Base-by-base conservation (phyloP, 2,888 invertebrate genomes). In the Mythimna lalbum region DNA sequence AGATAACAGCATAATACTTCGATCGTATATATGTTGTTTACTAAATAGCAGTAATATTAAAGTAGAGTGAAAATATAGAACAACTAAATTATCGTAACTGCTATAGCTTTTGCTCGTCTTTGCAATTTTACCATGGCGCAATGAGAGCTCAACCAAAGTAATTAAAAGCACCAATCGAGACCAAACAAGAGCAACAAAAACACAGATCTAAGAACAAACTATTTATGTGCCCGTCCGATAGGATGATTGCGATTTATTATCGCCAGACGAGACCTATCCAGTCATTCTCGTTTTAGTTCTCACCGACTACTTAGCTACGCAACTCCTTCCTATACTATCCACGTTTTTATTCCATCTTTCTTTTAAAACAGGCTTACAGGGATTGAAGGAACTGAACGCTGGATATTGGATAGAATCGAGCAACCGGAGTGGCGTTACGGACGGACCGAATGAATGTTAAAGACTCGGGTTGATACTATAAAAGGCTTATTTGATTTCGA, bases 401-500 rank as follows among this genome's bases (percentile, higher is more conserved):
- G 71, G 73, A 78, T 85, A 83, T 84, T 80, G 84, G 80, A 80
- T 76, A 64, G 69, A 78, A 79, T 78, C 63, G 63, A 69, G 72
- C 59, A 65, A 61, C 69, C 68, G 50, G 43, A 74, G 63, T 75
- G 52, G 70, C 75, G 60, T 69, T 71, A 73, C 69, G 73, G 79
- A 75, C 73, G 78, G 76, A 76, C 74, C 70, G 73, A 86, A 85
- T 84, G 82, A 81, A 84, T 82, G 81, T 80, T 81, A 78, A 84
- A 83, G 81, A 79, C 75, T 71, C 43, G 78, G 78, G 69, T 74
- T 81, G 73, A 77, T 81, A 76, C 69, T 76, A 76, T 72, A 80
- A 82, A 81, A 78, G 76, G 81, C 81, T 84, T 84, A 87, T 85
- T 86, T 80, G 84, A 86, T 84, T 83, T 69, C 75, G 68, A 80